Conservation (phyloP, 2,113 vertebrate genomes). For the Manacus vitellinus region DNA sequence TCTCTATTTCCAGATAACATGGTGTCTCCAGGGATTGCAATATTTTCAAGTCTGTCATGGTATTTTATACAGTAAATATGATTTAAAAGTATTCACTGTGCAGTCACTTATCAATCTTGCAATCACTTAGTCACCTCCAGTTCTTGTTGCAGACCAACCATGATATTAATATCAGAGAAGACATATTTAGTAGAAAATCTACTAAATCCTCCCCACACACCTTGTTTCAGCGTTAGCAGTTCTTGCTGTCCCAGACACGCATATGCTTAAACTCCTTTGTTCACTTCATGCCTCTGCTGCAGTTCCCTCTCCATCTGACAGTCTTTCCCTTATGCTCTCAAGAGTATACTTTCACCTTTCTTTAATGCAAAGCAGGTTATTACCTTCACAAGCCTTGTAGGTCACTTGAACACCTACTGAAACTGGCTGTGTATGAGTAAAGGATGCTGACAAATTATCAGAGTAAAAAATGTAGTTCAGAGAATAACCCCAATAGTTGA, state of each 20-base stretch:
- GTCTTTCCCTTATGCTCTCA: neutral
- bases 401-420: neutral
- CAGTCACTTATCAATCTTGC: neutral
- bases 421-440: neutral
- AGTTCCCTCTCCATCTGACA: neutral
- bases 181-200: neutral
- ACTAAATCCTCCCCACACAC: neutral
- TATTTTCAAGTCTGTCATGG: neutral
- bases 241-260: neutral
- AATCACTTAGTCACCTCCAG: neutral
- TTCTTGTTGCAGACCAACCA: neutral
- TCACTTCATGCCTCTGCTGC: neutral
- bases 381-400: neutral
- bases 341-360: neutral
- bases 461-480: neutral
- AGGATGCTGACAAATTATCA: neutral
- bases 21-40: neutral
- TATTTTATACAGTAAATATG: neutral
- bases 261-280: neutral
- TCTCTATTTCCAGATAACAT: neutral
- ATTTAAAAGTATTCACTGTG: neutral
- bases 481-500: neutral
- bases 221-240: neutral
- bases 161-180: neutral
- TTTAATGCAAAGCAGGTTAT: neutral